A percentile compares a stretch with the other conserved stretches of the same genome.
phyloP scores from a whole-genome alignment of 2,797 vertebrate species.

The Chloroceryle amazona region DNA sequence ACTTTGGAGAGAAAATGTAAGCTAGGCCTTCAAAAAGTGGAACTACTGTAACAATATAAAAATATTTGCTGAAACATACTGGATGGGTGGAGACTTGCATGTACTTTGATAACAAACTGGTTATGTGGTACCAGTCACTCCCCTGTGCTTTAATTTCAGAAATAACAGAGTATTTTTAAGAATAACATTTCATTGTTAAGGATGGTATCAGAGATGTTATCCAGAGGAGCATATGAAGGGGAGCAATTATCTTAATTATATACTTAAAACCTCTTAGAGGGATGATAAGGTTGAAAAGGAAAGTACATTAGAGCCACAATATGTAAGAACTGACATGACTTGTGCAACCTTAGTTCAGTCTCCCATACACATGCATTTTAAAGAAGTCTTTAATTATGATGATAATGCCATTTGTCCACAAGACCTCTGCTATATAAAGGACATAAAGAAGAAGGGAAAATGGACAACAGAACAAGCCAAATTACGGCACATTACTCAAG shows the following conservation, averaged over 20 bases:
- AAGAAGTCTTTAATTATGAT: not conserved
- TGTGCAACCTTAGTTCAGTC: not conserved
- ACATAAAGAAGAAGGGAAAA: not conserved
- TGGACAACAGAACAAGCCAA: not conserved
- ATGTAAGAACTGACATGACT: not conserved
- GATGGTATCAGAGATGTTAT: constrained; percentile 22
- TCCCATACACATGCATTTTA: not conserved
- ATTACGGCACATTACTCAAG: not conserved
- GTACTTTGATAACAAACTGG: not conserved
- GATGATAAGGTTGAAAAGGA: constrained; percentile 26
- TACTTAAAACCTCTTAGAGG: constrained; percentile 45
- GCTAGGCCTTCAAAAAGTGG: not conserved
- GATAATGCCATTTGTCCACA: not conserved
- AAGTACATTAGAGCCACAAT: constrained; percentile 1
- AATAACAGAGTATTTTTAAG: constrained; percentile 14
- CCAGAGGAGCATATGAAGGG: not conserved
- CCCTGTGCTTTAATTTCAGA: not conserved
- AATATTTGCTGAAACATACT: not conserved
- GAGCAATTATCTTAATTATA: constrained; percentile 61
- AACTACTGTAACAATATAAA: not conserved
- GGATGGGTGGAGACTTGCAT: not conserved
- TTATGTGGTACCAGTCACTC: not conserved
- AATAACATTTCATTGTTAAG: constrained; percentile 21
- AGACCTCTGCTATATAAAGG: not conserved
- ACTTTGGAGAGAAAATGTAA: not conserved